These are phyloP conservation scores for Papilio protenor DNA, from an alignment of 2,888 invertebrate genomes.

Conservation along the genomic window DNA sequence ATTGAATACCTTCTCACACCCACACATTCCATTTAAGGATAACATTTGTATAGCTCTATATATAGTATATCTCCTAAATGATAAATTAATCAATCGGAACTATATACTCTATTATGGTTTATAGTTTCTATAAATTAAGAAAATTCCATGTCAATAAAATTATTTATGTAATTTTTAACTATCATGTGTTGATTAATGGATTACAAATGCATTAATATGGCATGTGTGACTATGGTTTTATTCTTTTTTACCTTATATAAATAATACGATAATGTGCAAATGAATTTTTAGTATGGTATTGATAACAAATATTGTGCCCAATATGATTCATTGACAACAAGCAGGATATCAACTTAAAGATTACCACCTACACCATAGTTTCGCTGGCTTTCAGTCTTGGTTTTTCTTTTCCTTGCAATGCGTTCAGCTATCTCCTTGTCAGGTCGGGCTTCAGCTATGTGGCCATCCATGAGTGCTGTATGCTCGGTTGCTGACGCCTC, in stretches of 20 bases:
- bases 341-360: background rate
- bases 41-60: background rate
- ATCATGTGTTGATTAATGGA: background rate
- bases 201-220: background rate
- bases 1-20: slow-evolving; percentile 1
- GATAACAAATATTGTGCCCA: background rate
- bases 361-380: slow-evolving; percentile 80
- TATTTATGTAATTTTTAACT: background rate
- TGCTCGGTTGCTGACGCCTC: slow-evolving; percentile 87
- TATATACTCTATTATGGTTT: background rate
- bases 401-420: slow-evolving; percentile 83
- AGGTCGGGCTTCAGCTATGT: slow-evolving; percentile 87
- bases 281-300: background rate
- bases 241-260: background rate
- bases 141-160: background rate
- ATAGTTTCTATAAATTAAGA: background rate
- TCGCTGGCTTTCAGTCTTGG: slow-evolving; percentile 79
- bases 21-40: background rate
- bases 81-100: background rate
- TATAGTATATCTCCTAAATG: background rate
- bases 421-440: slow-evolving; percentile 83
- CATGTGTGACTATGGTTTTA: background rate
- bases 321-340: background rate
- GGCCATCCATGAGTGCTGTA: slow-evolving; percentile 94
- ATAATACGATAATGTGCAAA: background rate